Evolutionary conservation across 1,140 invertebrate genomes (phyloP).

Genomic region (Trichonephila inaurata): DNA sequence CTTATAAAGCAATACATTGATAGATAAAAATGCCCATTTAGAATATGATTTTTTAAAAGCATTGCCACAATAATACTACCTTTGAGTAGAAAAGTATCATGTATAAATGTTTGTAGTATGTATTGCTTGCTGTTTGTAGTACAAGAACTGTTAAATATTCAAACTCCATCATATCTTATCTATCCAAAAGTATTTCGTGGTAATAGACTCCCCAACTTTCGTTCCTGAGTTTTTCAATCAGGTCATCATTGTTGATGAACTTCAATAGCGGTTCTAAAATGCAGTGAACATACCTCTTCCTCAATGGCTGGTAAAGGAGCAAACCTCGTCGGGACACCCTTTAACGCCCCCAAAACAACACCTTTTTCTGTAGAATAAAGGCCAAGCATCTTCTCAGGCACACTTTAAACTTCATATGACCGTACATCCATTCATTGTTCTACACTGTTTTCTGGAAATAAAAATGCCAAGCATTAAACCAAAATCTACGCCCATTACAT

Average conservation of each 20-base stretch:
- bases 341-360: constrained; percentile 30
- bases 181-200: too few species aligned
- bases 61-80: too few species aligned
- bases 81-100: too few species aligned
- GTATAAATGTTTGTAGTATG: too few species aligned
- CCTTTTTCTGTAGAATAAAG: constrained; percentile 38
- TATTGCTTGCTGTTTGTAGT: too few species aligned
- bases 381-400: neutral
- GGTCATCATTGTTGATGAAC: neutral
- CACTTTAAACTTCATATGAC: neutral
- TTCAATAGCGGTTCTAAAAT: neutral
- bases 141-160: too few species aligned
- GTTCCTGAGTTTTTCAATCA: neutral
- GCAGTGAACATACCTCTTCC: neutral
- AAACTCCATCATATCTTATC: too few species aligned
- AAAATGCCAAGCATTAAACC: constrained; percentile 34
- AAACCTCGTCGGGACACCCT: neutral
- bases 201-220: neutral
- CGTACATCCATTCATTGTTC: constrained; percentile 20
- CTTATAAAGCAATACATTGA: too few species aligned
- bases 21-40: too few species aligned
- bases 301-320: neutral
- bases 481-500: constrained; percentile 47
- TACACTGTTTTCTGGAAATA: neutral
- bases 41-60: too few species aligned